phyloP scores from a whole-genome alignment of 2,888 invertebrate species.

The Drosophila hawaiiensis region DNA sequence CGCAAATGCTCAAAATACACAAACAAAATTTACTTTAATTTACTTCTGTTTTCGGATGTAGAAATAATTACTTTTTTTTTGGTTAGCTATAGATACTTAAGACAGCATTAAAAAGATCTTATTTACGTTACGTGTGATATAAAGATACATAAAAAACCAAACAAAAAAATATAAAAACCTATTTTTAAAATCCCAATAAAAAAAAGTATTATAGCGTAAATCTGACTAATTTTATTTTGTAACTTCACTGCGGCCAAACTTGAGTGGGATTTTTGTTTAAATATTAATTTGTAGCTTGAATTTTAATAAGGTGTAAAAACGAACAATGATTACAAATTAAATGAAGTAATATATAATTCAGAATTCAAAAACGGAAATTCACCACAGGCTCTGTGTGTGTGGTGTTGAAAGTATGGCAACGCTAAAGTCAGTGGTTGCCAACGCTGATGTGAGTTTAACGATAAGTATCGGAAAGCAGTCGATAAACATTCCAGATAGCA shows the following conservation, averaged over 20 bases:
- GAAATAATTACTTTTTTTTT: conserved; percentile 50
- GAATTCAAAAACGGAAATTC: neutral
- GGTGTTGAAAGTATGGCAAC: conserved; percentile 15
- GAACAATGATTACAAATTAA: neutral
- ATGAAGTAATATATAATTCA: neutral
- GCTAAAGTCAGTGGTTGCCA: no score
- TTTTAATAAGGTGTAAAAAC: neutral
- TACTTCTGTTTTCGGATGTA: conserved; percentile 61
- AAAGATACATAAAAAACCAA: conserved; percentile 71
- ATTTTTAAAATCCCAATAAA: conserved; percentile 81
- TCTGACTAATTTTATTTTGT: conserved; percentile 20
- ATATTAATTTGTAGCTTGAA: no score
- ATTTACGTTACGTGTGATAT: conserved; percentile 83
- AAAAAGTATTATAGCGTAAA: conserved; percentile 78
- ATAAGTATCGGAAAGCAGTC: conserved; percentile 46
- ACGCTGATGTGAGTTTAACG: neutral
- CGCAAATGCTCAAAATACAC: conserved; percentile 52
- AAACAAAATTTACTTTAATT: conserved; percentile 44
- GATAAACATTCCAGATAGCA: conserved; percentile 49
- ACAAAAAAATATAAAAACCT: conserved; percentile 71
- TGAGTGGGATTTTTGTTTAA: neutral
- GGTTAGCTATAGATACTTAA: conserved; percentile 69
- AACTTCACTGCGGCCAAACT: neutral
- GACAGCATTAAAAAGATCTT: conserved; percentile 76
- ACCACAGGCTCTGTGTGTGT: no score